A percentile compares a stretch with the other conserved stretches of the same genome.
Conservation (phyloP, 2,113 vertebrate genomes). For the Poeciliopsis prolifica region DNA sequence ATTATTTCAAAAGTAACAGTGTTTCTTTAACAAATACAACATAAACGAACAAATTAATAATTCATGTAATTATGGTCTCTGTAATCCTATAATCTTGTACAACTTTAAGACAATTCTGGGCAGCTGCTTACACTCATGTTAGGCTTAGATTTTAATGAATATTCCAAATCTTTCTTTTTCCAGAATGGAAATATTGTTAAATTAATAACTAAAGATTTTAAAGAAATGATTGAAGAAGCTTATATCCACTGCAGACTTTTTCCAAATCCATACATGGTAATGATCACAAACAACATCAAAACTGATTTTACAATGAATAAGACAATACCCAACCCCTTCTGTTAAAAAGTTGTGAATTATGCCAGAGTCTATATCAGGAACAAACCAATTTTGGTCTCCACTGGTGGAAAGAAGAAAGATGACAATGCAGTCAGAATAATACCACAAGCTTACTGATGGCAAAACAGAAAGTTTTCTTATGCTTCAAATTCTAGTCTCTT, state of each 20-base stretch:
- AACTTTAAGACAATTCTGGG: not conserved
- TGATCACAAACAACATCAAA: not conserved
- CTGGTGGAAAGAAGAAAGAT: not conserved
- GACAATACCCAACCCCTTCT: not conserved
- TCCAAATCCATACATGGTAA: not conserved
- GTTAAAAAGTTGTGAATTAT: not conserved
- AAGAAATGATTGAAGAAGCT: not conserved
- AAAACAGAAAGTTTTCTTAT: not conserved
- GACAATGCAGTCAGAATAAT: not conserved
- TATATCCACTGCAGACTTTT: not conserved
- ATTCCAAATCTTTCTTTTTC: not conserved
- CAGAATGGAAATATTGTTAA: not conserved
- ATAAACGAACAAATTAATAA: slow-evolving; percentile 3
- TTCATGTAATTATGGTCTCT: slow-evolving; percentile 10
- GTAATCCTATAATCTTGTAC: not conserved
- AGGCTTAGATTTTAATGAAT: not conserved
- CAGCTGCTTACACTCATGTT: not conserved
- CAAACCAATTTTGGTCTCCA: not conserved
- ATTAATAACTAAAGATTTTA: not conserved
- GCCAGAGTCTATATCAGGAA: not conserved
- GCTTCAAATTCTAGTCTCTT: too few relatives aligned
- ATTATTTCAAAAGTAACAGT: slow-evolving; percentile 14
- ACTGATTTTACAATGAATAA: not conserved
- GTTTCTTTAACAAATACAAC: not conserved
- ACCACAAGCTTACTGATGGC: not conserved